phyloP scores from a whole-genome alignment of 2,113 vertebrate genomes.

The Marmota monax region DNA sequence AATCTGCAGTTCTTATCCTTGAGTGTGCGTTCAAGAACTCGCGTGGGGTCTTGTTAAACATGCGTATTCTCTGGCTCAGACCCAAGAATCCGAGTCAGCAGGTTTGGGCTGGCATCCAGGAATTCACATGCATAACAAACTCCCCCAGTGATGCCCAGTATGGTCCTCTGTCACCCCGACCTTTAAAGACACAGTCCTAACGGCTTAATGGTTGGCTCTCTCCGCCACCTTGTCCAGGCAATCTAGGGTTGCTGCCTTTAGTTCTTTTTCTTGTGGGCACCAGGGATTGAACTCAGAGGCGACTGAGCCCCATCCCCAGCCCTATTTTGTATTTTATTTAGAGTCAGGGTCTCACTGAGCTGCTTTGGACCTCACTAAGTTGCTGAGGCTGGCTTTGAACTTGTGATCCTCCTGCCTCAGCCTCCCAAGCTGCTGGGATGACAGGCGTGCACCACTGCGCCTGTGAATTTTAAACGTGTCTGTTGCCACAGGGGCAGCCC shows the following conservation, averaged over 20 bases:
- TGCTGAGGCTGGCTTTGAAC: too few relatives aligned
- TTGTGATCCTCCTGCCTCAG: too few relatives aligned
- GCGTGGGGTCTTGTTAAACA: not conserved
- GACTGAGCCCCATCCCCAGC: too few relatives aligned
- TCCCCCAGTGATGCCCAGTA: not conserved
- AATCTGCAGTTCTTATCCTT: not conserved
- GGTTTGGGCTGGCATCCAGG: not conserved
- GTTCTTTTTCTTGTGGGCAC: too few relatives aligned
- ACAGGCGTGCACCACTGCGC: too few relatives aligned
- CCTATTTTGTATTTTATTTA: too few relatives aligned
- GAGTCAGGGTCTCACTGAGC: too few relatives aligned
- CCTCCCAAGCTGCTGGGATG: too few relatives aligned
- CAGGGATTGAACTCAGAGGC: too few relatives aligned
- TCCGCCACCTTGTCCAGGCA: too few relatives aligned
- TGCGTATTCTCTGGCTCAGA: not conserved
- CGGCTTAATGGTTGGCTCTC: not conserved
- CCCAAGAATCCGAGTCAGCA: not conserved
- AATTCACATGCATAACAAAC: not conserved
- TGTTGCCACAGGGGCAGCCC: not conserved
- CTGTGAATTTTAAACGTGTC: not conserved
- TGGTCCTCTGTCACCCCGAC: not conserved
- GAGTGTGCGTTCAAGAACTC: accelerated
- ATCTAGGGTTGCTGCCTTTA: not conserved
- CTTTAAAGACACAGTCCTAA: not conserved
- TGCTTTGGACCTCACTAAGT: too few relatives aligned